Evolutionary conservation across 2,888 invertebrate species (phyloP), one percentile per base, ranked within the genome.

Genomic region (Caenorhabditis doughertyi): DNA sequence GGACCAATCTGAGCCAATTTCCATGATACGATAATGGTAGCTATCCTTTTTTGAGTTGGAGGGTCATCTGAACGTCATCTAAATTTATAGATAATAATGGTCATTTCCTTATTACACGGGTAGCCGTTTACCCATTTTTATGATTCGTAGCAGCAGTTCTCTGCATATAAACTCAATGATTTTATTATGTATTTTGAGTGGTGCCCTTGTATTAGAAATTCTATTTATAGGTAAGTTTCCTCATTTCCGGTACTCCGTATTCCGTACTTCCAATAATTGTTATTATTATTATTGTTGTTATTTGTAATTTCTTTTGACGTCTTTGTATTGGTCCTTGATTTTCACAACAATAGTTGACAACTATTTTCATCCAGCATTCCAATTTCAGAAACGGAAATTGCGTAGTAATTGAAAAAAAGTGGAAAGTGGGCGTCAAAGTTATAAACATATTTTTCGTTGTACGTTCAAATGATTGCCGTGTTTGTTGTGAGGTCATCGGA

Each of bases 291-390:
- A 18, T 4, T 13, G 42, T 11, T 11, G 13, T 42, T 47, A 13
- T 47, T 47, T 13, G 3, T 18, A 13, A 47, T 18, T 18, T 47
- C 44, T 51, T 25, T 25, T 51, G 51, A 51, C 23, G 51, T 25
- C 25, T 51, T 13, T 51, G n/a, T 51, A 25, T 51, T 51, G 51
- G 44, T 47, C 44, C 44, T 47, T 47, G 44, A 18, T 47, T 47
- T n/a, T 7, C n/a, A n/a, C n/a, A n/a, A n/a, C n/a, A n/a, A n/a
- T n/a, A n/a, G n/a, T n/a, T n/a, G n/a, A n/a, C n/a, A n/a, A n/a
- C n/a, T n/a, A n/a, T n/a, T n/a, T n/a, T n/a, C n/a, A n/a, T 47
- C 44, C 3, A 47, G 35, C 9, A 47, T 13, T n/a, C 44, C 13
- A 13, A 16, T 23, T 42, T 60, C 11, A 25, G 25, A 44, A 44